These are phyloP conservation scores for Maccullochella peelii DNA, from an alignment of 2,113 vertebrate genomes.

Conservation along the genomic window DNA sequence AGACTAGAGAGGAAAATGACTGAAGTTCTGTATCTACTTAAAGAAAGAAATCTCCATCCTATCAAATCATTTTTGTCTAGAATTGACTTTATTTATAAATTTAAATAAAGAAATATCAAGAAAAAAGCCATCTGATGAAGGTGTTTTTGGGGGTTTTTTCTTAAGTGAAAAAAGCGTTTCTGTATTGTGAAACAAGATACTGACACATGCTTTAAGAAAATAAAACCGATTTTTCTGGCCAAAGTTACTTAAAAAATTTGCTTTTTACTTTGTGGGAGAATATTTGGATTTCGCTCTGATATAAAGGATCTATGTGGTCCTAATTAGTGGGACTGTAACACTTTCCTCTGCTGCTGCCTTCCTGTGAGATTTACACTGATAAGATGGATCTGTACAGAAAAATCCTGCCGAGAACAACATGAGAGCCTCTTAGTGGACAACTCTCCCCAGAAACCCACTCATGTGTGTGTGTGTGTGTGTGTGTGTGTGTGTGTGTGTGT, in stretches of 20 bases:
- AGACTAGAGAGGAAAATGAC: not conserved
- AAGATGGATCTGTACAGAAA: slow-evolving; percentile 39
- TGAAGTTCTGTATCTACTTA: not conserved
- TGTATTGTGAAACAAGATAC: too few species aligned
- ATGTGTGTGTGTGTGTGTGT: not conserved
- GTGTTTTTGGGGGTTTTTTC: too few species aligned
- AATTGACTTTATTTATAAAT: too few species aligned
- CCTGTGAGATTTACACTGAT: slow-evolving; percentile 21
- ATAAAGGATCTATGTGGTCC: not conserved
- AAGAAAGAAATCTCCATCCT: too few species aligned
- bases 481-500: not conserved
- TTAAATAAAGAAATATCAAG: too few species aligned
- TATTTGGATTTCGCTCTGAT: not conserved
- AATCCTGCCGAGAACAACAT: slow-evolving; percentile 17
- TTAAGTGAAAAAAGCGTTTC: too few species aligned
- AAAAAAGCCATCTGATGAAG: too few species aligned
- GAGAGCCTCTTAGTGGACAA: slow-evolving; percentile 58
- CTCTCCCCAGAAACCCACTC: slow-evolving; percentile 28
- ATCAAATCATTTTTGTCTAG: too few species aligned
- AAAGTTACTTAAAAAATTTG: not conserved
- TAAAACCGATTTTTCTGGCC: not conserved
- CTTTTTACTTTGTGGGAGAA: not conserved
- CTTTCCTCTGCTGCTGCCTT: not conserved
- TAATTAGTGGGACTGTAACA: slow-evolving; percentile 44
- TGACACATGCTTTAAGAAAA: not conserved